These are phyloP conservation scores for Plagiodera versicolora DNA, from an alignment of 2,888 invertebrate species.

Conservation along the genomic window DNA sequence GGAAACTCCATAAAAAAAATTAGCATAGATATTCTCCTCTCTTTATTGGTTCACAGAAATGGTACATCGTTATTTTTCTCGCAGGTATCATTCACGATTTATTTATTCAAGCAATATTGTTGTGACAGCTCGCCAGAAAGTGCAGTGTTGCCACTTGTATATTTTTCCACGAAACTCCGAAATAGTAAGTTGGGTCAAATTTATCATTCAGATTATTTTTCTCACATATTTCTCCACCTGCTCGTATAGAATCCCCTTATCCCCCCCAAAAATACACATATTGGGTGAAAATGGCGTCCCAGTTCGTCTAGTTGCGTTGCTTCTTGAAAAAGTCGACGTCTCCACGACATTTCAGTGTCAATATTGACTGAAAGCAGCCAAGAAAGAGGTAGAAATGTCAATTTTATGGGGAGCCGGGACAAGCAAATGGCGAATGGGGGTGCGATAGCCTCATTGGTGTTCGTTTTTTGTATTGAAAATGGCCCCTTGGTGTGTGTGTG, in stretches of 20 bases:
- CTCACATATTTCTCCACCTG: too few species aligned
- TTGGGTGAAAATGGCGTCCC: too few species aligned
- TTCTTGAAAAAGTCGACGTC: neutral
- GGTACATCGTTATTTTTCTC: too few species aligned
- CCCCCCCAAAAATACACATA: too few species aligned
- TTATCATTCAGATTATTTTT: too few species aligned
- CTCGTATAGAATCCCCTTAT: too few species aligned
- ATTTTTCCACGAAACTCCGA: too few species aligned
- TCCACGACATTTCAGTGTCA: conserved; percentile 25
- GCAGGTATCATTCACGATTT: too few species aligned
- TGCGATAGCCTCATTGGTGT: conserved; percentile 24
- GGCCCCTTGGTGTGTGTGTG: neutral
- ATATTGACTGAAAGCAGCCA: conserved; percentile 33
- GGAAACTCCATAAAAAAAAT: neutral
- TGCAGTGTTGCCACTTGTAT: too few species aligned
- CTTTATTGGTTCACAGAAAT: neutral
- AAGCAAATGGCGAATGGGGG: conserved; percentile 31
- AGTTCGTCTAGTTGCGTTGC: neutral
- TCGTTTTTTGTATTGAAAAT: conserved; percentile 6
- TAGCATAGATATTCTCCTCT: neutral
- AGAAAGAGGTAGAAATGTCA: conserved; percentile 32
- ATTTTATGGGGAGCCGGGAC: conserved; percentile 36
- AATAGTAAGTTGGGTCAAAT: too few species aligned
- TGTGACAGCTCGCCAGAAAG: too few species aligned
- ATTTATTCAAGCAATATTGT: too few species aligned